These are phyloP conservation scores for Carduelis carduelis DNA, from an alignment of 2,797 vertebrate species.

Conservation along the genomic window DNA sequence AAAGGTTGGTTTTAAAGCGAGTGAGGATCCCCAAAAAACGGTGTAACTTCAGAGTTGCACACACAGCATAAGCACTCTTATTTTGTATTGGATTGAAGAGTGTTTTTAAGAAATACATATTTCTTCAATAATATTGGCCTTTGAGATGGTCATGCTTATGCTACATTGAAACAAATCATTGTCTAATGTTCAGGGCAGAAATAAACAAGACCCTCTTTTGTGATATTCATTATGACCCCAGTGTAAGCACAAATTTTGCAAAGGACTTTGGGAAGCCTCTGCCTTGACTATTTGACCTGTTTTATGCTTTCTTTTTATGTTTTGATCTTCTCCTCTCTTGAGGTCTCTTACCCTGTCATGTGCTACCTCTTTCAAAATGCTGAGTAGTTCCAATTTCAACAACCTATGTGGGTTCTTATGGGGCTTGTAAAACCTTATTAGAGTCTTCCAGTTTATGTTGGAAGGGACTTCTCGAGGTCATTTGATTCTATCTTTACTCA, in stretches of 20 bases:
- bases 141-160: background rate
- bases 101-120: background rate
- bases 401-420: background rate
- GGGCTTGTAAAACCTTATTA: background rate
- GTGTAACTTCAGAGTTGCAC: background rate
- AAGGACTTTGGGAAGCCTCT: background rate
- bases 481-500: background rate
- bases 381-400: background rate
- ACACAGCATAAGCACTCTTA: background rate
- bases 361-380: background rate
- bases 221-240: background rate
- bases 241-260: background rate
- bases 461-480: background rate
- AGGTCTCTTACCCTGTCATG: background rate
- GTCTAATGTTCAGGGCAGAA: background rate
- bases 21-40: background rate
- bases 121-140: background rate
- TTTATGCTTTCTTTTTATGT: background rate
- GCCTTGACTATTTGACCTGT: background rate
- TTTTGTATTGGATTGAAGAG: background rate
- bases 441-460: background rate
- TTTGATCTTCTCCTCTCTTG: background rate
- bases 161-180: background rate
- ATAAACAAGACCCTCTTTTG: background rate
- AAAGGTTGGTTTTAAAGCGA: background rate